Evolutionary conservation across 2,888 invertebrate genomes (phyloP).

Genomic region (Drosophila mulleri): DNA sequence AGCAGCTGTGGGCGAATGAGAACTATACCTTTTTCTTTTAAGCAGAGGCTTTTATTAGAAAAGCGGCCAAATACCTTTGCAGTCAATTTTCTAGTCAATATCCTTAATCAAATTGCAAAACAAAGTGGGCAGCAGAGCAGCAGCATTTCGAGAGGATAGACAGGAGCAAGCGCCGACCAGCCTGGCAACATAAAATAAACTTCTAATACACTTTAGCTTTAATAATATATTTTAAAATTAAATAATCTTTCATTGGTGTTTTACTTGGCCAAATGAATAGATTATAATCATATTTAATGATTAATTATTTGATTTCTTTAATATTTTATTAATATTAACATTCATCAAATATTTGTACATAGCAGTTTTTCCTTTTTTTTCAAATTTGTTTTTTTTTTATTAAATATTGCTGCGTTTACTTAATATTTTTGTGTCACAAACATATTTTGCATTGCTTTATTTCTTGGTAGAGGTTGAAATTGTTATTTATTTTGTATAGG

Average conservation of each 20-base stretch:
- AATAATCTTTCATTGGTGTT: not conserved
- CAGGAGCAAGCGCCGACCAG: not conserved
- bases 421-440: not conserved
- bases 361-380: too few relatives aligned
- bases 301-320: too few relatives aligned
- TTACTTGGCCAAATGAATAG: too few relatives aligned
- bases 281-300: too few relatives aligned
- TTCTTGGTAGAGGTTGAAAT: not conserved
- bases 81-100: constrained; percentile 16
- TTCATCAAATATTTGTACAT: too few relatives aligned
- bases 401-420: not conserved
- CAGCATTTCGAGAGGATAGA: not conserved
- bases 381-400: too few relatives aligned
- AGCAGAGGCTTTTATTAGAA: not conserved
- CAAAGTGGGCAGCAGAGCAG: not conserved
- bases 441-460: not conserved
- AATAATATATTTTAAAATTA: not conserved
- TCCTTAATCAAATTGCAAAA: constrained; percentile 13
- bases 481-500: constrained; percentile 8
- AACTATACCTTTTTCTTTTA: not conserved
- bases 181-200: too few relatives aligned
- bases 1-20: not conserved
- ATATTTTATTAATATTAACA: too few relatives aligned
- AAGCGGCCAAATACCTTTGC: not conserved
- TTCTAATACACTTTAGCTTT: not conserved